A percentile compares a stretch with the other conserved stretches of the same genome.
These are phyloP conservation scores for Cyclura pinguis DNA, from an alignment of 2,797 vertebrate genomes.

Conservation along the genomic window DNA sequence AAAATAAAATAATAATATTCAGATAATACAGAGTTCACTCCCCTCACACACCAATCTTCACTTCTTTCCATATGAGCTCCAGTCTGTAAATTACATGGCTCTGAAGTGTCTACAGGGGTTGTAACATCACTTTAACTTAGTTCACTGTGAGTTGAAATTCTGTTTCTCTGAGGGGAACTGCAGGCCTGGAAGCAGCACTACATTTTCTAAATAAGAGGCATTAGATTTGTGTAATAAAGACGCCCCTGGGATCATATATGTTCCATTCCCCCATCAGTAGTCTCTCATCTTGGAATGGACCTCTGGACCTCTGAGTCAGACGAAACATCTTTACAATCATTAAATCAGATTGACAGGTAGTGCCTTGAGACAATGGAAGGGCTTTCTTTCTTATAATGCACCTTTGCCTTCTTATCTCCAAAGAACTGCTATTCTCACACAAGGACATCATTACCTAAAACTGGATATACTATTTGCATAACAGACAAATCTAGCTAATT, in stretches of 20 bases:
- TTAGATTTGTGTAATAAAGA: constrained; percentile 60
- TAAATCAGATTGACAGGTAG: constrained; percentile 80
- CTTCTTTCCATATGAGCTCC: constrained; percentile 15
- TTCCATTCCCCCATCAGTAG: constrained; percentile 46
- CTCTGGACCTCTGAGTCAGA: constrained; percentile 54
- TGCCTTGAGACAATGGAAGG: constrained; percentile 75
- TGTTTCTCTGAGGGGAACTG: constrained; percentile 43
- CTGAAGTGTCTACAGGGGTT: background rate
- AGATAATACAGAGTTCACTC: background rate
- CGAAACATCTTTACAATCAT: constrained; percentile 79
- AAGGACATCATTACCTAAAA: constrained; percentile 79
- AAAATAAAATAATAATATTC: background rate
- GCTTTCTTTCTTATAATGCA: constrained; percentile 62
- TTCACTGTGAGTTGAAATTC: constrained; percentile 43
- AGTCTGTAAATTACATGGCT: constrained; percentile 5
- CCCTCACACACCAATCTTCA: background rate
- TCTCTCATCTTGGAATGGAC: constrained; percentile 47
- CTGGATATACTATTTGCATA: constrained; percentile 74
- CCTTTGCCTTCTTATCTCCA: constrained; percentile 75
- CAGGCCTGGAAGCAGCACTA: constrained; percentile 42
- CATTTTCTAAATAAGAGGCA: constrained; percentile 54
- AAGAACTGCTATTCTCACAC: constrained; percentile 81
- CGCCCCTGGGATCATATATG: constrained; percentile 44
- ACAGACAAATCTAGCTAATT: constrained; percentile 81
- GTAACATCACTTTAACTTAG: constrained; percentile 39